Percentiles rank a stretch among this genome's conserved stretches.
phyloP scores from a whole-genome alignment of 2,113 vertebrate genomes.

The Chlorodrepanis virens region DNA sequence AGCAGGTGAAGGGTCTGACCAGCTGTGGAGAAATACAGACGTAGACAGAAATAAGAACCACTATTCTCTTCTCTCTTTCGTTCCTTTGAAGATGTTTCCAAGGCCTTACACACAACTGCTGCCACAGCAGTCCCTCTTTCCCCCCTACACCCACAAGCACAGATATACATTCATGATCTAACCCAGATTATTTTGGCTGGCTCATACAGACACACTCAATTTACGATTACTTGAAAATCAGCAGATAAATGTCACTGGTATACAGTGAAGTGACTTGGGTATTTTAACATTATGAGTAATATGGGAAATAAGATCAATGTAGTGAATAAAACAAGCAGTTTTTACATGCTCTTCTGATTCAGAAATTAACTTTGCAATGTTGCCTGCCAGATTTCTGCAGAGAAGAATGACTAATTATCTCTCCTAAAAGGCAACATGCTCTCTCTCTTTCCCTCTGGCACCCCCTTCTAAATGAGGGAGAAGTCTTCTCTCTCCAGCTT shows the following conservation, averaged over 20 bases:
- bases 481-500: not conserved
- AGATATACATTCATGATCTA: not conserved
- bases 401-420: slow-evolving; percentile 5
- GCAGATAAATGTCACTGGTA: slow-evolving; percentile 14
- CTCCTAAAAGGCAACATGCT: not conserved
- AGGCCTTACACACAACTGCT: not conserved
- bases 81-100: not conserved
- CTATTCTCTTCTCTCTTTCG: not conserved
- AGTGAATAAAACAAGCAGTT: slow-evolving; percentile 42
- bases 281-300: slow-evolving; percentile 25
- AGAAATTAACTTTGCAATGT: slow-evolving; percentile 28
- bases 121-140: not conserved
- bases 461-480: not conserved
- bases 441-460: not conserved
- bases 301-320: not conserved
- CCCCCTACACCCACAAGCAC: not conserved
- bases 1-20: not conserved
- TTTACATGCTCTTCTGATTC: not conserved
- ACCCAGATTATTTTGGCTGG: slow-evolving; percentile 3
- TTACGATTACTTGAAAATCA: not conserved
- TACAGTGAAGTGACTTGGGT: not conserved
- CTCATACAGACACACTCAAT: not conserved
- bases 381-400: not conserved
- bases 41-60: not conserved
- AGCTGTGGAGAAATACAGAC: not conserved